Percentiles rank a stretch among this genome's conserved stretches.
These are phyloP conservation scores for Plestiodon gilberti DNA, from an alignment of 2,113 vertebrate species.

Conservation along the genomic window DNA sequence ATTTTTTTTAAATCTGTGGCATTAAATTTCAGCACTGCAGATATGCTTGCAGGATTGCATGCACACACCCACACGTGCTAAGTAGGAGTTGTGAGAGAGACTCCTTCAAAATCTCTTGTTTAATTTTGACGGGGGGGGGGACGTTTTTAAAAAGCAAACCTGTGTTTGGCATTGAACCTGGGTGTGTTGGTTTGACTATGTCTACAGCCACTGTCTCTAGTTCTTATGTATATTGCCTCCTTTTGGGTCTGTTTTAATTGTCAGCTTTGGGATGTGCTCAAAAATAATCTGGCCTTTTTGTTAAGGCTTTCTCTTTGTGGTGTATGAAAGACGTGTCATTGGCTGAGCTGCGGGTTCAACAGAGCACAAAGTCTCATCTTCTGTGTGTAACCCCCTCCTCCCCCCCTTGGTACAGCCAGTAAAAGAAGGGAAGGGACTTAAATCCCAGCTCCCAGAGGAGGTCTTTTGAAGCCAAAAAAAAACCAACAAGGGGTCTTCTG, in stretches of 20 bases:
- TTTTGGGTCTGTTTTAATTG: slow-evolving; percentile 56
- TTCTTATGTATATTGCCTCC: slow-evolving; percentile 57
- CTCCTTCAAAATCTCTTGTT: slow-evolving; percentile 72
- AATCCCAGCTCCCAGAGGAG: background rate
- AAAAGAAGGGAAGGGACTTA: background rate
- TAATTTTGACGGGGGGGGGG: slow-evolving; percentile 55
- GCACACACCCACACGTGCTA: slow-evolving; percentile 78
- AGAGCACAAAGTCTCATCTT: background rate
- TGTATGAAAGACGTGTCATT: slow-evolving; percentile 74
- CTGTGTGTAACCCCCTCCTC: background rate
- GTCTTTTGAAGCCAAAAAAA: too few species aligned
- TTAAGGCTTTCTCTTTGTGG: too few species aligned
- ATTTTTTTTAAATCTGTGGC: too few species aligned
- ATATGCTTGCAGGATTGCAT: background rate
- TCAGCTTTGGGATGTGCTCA: background rate
- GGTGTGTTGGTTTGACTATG: slow-evolving; percentile 66
- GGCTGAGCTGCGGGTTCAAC: slow-evolving; percentile 60
- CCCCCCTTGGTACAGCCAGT: background rate
- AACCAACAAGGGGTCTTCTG: too few species aligned
- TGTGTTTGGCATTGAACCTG: slow-evolving; percentile 66
- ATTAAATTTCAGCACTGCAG: background rate
- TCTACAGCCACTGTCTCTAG: slow-evolving; percentile 72
- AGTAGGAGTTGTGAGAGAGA: slow-evolving; percentile 76
- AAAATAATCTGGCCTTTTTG: too few species aligned
- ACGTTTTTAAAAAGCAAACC: background rate